Percentiles rank a stretch among this genome's conserved stretches.
These are phyloP conservation scores for Hormaphis cornu DNA, from an alignment of 1,140 invertebrate genomes.

Conservation along the genomic window DNA sequence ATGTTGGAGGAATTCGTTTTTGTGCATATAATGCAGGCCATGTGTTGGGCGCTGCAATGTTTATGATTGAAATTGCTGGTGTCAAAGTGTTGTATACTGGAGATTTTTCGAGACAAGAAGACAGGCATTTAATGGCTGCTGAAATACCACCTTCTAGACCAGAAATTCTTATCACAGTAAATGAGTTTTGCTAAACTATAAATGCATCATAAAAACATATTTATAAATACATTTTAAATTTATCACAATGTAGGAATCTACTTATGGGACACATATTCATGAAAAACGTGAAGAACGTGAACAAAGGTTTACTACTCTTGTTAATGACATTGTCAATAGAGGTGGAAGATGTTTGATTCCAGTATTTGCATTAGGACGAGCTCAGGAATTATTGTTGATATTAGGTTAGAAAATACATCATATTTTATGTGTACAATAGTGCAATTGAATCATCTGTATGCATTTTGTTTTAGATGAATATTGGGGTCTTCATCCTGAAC, in stretches of 20 bases:
- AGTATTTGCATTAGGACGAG: conserved; percentile 94
- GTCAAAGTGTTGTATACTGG: conserved; percentile 94
- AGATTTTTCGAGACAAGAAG: conserved; percentile 97
- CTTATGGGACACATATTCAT: conserved; percentile 98
- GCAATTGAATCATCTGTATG: conserved; percentile 7
- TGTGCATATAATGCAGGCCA: conserved; percentile 99
- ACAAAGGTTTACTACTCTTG: conserved; percentile 83
- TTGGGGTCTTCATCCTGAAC: conserved; percentile 94
- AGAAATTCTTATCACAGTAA: conserved; percentile 89
- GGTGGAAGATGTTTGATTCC: conserved; percentile 97
- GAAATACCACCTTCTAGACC: conserved; percentile 94
- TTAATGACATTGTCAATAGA: conserved; percentile 90
- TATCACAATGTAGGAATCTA: conserved; percentile 67
- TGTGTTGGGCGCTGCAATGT: conserved; percentile 98
- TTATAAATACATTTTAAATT: neutral
- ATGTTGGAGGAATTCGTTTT: conserved; percentile 91
- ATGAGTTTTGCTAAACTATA: no score
- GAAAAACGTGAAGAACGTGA: conserved; percentile 96
- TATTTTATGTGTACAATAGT: neutral
- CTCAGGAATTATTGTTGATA: conserved; percentile 92
- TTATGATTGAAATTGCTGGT: conserved; percentile 99
- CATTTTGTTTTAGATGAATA: conserved; percentile 70
- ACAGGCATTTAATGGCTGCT: conserved; percentile 97
- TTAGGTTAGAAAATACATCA: conserved; percentile 50
- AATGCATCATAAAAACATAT: no score